Evolutionary conservation across 2,888 invertebrate genomes (phyloP).

Genomic region (Trichopoda pennipes): DNA sequence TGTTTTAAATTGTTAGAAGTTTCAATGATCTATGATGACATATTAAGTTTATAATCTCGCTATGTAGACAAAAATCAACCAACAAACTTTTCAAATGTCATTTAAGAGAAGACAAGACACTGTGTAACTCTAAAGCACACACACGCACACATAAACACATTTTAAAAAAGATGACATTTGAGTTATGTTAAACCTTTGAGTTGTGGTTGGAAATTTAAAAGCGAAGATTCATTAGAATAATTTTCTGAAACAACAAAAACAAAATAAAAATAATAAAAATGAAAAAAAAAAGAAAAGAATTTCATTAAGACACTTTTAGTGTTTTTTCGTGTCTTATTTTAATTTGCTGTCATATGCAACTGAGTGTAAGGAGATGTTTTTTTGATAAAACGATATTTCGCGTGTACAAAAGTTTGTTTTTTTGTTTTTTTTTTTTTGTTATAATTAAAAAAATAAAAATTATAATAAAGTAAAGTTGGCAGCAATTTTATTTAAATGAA

Average conservation of each 20-base stretch:
- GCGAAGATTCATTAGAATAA: conserved; percentile 37
- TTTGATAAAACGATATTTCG: conserved; percentile 9
- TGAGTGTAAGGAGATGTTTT: conserved; percentile 34
- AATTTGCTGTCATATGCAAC: conserved; percentile 31
- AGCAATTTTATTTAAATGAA: conserved; percentile 15
- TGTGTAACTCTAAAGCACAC: background rate
- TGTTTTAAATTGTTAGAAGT: background rate
- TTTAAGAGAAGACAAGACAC: conserved; percentile 20
- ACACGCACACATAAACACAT: background rate
- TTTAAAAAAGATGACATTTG: conserved; percentile 21
- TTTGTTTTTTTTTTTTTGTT: too few relatives aligned
- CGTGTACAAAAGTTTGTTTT: background rate
- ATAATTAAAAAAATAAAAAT: background rate
- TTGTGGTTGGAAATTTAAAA: background rate
- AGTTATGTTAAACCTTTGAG: background rate
- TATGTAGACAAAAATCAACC: background rate
- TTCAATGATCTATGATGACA: conserved; percentile 34
- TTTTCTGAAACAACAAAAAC: conserved; percentile 15
- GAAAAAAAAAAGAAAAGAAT: background rate
- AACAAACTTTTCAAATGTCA: conserved; percentile 11
- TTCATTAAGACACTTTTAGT: conserved; percentile 5
- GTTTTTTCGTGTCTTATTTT: background rate
- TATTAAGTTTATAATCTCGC: conserved; percentile 2
- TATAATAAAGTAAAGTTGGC: background rate
- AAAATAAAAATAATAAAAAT: background rate